Percentiles rank a stretch among this genome's conserved stretches.
These are phyloP conservation scores for Lycocerus yunnanus DNA, from an alignment of 2,888 invertebrate genomes.

Conservation along the genomic window DNA sequence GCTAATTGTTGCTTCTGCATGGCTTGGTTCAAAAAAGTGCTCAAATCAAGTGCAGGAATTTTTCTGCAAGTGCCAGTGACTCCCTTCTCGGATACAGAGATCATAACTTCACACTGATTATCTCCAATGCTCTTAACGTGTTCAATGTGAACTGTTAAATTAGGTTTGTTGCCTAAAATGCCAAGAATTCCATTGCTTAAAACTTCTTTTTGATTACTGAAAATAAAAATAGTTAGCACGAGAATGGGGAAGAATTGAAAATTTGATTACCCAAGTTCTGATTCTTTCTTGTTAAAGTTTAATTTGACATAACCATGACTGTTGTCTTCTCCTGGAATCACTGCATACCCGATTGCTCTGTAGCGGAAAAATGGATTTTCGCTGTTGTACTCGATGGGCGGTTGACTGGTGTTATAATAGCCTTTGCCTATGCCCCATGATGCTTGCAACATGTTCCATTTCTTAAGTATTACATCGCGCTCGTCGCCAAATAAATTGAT, in stretches of 20 bases:
- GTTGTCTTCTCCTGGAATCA: constrained; percentile 83
- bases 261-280: constrained; percentile 70
- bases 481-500: constrained; percentile 90
- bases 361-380: constrained; percentile 92
- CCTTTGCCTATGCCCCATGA: constrained; percentile 86
- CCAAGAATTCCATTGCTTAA: constrained; percentile 68
- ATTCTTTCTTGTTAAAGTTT: constrained; percentile 78
- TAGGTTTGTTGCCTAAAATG: constrained; percentile 84
- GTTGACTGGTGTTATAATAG: constrained; percentile 77
- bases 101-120: constrained; percentile 72
- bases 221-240: background rate
- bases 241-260: background rate
- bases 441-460: constrained; percentile 94
- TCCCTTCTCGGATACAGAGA: constrained; percentile 75
- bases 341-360: constrained; percentile 92
- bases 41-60: constrained; percentile 74
- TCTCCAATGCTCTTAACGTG: constrained; percentile 79
- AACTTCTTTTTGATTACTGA: constrained; percentile 72
- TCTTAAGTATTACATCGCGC: constrained; percentile 88
- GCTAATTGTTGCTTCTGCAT: constrained; percentile 73
- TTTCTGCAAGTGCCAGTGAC: constrained; percentile 68
- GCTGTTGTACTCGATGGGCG: constrained; percentile 81
- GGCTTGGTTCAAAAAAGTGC: constrained; percentile 71
- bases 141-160: constrained; percentile 77
- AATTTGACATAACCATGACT: constrained; percentile 90